Conservation (phyloP, 2,888 invertebrate species). For the Pecten maximus region DNA sequence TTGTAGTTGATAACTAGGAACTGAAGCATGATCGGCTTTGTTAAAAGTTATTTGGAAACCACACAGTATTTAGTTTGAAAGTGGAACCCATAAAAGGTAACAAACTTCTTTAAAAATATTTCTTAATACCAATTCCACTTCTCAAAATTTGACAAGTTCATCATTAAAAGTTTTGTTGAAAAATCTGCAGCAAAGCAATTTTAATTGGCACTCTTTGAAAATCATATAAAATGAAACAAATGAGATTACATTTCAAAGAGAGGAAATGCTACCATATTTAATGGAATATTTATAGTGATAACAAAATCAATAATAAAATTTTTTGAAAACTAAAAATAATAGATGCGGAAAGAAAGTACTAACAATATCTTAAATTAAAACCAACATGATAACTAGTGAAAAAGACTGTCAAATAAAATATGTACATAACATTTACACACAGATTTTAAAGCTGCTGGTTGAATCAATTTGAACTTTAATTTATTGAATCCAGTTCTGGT, state of each 20-base stretch:
- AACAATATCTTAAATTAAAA: background rate
- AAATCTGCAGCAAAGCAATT: background rate
- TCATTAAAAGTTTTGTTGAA: background rate
- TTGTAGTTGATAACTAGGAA: too few relatives aligned
- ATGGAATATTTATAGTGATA: background rate
- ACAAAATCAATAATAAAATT: constrained; percentile 10
- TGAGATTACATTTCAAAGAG: constrained; percentile 6
- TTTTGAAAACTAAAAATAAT: background rate
- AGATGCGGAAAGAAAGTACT: background rate
- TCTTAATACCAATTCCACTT: too few relatives aligned
- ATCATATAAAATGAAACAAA: background rate
- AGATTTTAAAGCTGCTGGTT: background rate
- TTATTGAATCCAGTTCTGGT: background rate
- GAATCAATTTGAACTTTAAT: background rate
- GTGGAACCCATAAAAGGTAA: too few relatives aligned
- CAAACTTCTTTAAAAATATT: too few relatives aligned
- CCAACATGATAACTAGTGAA: constrained; percentile 7
- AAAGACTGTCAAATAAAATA: background rate
- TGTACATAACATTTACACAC: background rate
- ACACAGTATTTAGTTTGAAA: too few relatives aligned
- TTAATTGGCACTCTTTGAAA: background rate
- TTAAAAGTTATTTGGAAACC: too few relatives aligned
- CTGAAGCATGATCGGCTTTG: too few relatives aligned
- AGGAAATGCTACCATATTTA: background rate
- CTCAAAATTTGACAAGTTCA: too few relatives aligned